phyloP scores from a whole-genome alignment of 1,140 invertebrate genomes.

The Drosophila erecta region DNA sequence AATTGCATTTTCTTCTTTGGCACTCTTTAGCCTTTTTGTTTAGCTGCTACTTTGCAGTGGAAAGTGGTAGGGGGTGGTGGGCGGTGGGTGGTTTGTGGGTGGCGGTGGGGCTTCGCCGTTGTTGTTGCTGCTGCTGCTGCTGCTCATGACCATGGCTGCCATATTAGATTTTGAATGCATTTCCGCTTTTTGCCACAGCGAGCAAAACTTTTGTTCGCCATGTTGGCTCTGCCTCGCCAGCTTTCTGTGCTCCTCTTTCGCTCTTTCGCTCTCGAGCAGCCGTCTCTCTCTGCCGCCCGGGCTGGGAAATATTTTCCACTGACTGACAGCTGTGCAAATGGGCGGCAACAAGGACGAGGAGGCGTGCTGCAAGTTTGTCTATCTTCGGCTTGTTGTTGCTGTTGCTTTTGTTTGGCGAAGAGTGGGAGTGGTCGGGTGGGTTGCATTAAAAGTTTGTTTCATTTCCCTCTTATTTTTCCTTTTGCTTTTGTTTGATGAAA shows the following conservation, averaged over 20 bases:
- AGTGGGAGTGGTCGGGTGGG: constrained; percentile 23
- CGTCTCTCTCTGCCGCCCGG: constrained; percentile 7
- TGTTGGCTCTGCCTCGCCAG: constrained; percentile 42
- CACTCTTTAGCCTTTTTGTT: constrained; percentile 79
- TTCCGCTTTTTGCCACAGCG: constrained; percentile 83
- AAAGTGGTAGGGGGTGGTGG: constrained; percentile 2
- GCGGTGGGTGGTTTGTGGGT: neutral
- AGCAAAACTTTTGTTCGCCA: constrained; percentile 79
- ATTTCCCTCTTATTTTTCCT: constrained; percentile 62
- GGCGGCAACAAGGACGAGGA: constrained; percentile 58
- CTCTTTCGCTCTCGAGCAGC: neutral
- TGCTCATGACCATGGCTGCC: constrained; percentile 84
- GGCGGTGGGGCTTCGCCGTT: neutral
- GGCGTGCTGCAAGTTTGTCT: constrained; percentile 48
- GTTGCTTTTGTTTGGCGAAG: constrained; percentile 1
- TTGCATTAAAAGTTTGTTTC: constrained; percentile 82
- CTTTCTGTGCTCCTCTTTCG: constrained; percentile 2
- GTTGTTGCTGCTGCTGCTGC: constrained; percentile 45
- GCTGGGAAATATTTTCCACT: constrained; percentile 70
- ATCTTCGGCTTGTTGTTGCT: constrained; percentile 31
- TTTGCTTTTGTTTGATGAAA: constrained; percentile 77
- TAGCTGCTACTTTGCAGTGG: constrained; percentile 70
- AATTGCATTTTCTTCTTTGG: constrained; percentile 84
- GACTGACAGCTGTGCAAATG: constrained; percentile 78
- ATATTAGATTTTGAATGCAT: constrained; percentile 85